A percentile compares a stretch with the other conserved stretches of the same genome.
Evolutionary conservation across 2,888 invertebrate genomes (phyloP).

Genomic region (Lucinisca nassula): DNA sequence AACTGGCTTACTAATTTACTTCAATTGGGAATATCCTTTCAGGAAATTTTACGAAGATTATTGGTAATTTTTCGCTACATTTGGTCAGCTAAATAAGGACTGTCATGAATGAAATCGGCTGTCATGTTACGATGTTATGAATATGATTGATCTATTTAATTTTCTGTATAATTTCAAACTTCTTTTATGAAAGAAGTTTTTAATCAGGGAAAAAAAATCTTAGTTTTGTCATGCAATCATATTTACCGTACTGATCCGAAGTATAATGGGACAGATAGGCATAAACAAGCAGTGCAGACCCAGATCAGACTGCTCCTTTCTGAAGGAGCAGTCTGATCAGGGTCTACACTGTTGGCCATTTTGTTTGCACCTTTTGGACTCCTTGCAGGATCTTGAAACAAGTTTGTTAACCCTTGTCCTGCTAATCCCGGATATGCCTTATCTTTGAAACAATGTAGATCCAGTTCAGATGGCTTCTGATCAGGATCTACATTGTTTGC

Average conservation of each 20-base stretch:
- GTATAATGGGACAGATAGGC: too few relatives aligned
- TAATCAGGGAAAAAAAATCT: background rate
- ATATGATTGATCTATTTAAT: background rate
- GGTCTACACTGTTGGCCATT: background rate
- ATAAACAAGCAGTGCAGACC: too few relatives aligned
- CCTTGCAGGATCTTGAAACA: too few relatives aligned
- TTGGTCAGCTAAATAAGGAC: background rate
- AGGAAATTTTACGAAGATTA: too few relatives aligned
- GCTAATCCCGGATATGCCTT: too few relatives aligned
- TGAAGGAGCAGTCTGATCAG: background rate
- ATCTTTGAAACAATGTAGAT: too few relatives aligned
- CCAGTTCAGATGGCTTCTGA: too few relatives aligned
- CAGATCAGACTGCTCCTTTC: background rate
- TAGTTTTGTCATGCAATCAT: background rate
- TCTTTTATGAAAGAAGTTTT: background rate
- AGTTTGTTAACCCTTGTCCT: too few relatives aligned
- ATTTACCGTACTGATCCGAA: background rate
- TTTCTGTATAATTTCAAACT: background rate
- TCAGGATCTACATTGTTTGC: too few relatives aligned
- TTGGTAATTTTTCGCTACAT: background rate
- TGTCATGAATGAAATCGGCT: background rate
- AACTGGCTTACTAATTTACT: too few relatives aligned
- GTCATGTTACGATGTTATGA: background rate
- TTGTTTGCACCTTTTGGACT: too few relatives aligned
- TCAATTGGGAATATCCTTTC: too few relatives aligned